Base-by-base conservation (phyloP, 1,140 invertebrate species). In the Myzus persicae region DNA sequence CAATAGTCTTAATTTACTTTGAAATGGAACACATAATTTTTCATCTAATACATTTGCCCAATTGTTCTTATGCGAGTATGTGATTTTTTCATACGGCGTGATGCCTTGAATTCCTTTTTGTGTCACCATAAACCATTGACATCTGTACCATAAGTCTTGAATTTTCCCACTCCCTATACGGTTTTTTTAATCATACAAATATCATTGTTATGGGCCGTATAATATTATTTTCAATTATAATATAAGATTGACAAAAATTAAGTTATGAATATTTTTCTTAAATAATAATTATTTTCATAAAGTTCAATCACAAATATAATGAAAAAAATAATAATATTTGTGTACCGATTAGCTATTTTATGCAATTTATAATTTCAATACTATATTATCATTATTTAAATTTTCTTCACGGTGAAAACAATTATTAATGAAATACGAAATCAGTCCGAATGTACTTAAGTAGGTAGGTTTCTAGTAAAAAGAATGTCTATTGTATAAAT, bases 71-170 rank as follows among this genome's bases (percentile, higher is more conserved):
- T 94, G 94, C 48, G 94, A 94, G 85, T 94, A 94, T 93, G 94
- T 94, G 89, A 96, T 95, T 94, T 96, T 95, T 94, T 96, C 96
- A 94, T 95, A 95, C 9, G 95, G 95, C 2, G 96, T 95, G 94
- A 96, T 96, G 9, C 96, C 96, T 42, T 95, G 94, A 36, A 96
- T 96, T 11, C 96, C 96, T 94, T 96, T 96, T 93, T 96, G 96
- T 22, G 96, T 95, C 24, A 96, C 95, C 94, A 96, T 96, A 94
- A 95, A 96, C 96, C 96, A 96, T 84, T 96, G 95, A 90, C 96
- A 96, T 87, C 96, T 94, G 94, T 96, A 96, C 88, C 95, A 95
- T 1, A 96, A 94, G 94, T 96, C 96, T 94, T 96, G 96, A 84
- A 96, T 95, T 94, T 95, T 95, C 67, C 95, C 95, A 94, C 96